Conservation (phyloP, 2,888 invertebrate species). For the Anthoptus insignis region DNA sequence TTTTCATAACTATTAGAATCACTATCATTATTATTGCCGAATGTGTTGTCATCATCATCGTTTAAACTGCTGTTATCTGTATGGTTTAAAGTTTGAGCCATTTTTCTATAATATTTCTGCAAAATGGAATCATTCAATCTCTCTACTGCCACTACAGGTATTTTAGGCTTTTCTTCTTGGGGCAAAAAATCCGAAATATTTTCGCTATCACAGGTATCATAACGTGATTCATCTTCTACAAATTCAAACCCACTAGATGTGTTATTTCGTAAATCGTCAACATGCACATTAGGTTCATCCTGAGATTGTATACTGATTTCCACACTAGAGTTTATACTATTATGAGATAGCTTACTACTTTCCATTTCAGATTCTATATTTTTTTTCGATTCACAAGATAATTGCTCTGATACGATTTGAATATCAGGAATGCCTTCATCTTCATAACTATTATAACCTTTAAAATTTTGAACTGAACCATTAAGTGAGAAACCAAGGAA, state of each 20-base stretch:
- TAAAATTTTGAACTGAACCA: conserved; percentile 28
- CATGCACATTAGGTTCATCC: no score
- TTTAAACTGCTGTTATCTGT: conserved; percentile 32
- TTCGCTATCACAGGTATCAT: conserved; percentile 74
- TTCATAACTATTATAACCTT: conserved; percentile 20
- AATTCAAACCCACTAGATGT: conserved; percentile 32
- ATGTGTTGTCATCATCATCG: conserved; percentile 41
- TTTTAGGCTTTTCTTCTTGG: conserved; percentile 45
- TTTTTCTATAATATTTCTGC: conserved; percentile 61
- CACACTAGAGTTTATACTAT: no score
- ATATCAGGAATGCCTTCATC: conserved; percentile 22
- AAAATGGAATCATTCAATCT: conserved; percentile 67
- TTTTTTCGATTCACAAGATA: not conserved
- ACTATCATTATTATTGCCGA: conserved; percentile 42
- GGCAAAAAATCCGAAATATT: conserved; percentile 41
- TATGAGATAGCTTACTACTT: not conserved
- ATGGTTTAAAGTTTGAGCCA: conserved; percentile 42
- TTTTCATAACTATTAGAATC: conserved; percentile 49
- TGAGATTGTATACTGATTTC: no score
- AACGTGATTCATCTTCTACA: conserved; percentile 61
- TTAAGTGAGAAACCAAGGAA: conserved; percentile 61
- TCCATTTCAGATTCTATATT: not conserved
- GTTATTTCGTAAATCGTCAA: not conserved
- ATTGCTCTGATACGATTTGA: conserved; percentile 10
- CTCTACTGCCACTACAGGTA: conserved; percentile 62